A percentile compares a stretch with the other conserved stretches of the same genome.
phyloP scores from a whole-genome alignment of 1,140 invertebrate genomes.

The Brachionus plicatilis region DNA sequence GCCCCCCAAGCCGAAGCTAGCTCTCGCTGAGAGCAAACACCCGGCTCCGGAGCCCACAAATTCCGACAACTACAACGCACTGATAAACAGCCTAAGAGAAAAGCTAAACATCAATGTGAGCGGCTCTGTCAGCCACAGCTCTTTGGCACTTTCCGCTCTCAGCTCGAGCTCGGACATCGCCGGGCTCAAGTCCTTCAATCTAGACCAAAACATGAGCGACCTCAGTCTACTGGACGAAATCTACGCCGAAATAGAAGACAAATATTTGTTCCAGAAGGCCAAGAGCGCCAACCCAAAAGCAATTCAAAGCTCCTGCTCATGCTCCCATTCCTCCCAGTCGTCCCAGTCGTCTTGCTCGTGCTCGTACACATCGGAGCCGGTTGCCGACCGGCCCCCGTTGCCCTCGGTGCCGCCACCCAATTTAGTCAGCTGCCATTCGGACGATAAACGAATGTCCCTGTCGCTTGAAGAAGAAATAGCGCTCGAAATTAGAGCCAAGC shows the following conservation, averaged over 20 bases:
- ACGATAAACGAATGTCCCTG: background rate
- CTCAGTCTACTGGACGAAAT: conserved; percentile 9
- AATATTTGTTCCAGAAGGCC: background rate
- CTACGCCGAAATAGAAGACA: conserved; percentile 22
- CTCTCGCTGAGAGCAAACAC: background rate
- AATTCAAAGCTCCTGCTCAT: background rate
- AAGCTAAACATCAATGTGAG: background rate
- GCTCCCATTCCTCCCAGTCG: background rate
- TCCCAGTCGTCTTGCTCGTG: background rate
- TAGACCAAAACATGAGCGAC: background rate
- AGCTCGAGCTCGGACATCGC: background rate
- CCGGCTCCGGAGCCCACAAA: background rate
- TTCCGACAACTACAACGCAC: background rate
- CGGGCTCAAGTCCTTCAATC: background rate
- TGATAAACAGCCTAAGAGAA: conserved; percentile 16
- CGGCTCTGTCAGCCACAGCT: background rate
- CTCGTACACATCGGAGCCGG: background rate
- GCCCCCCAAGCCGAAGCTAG: conserved; percentile 8
- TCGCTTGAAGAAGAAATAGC: background rate
- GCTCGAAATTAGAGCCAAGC: conserved; percentile 3
- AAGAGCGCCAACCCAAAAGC: background rate
- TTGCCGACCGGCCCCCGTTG: background rate
- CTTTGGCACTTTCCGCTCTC: background rate
- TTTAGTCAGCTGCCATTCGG: background rate
- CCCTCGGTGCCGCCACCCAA: background rate